phyloP scores from a whole-genome alignment of 2,888 invertebrate genomes.

The Microctonus aethiopoides region DNA sequence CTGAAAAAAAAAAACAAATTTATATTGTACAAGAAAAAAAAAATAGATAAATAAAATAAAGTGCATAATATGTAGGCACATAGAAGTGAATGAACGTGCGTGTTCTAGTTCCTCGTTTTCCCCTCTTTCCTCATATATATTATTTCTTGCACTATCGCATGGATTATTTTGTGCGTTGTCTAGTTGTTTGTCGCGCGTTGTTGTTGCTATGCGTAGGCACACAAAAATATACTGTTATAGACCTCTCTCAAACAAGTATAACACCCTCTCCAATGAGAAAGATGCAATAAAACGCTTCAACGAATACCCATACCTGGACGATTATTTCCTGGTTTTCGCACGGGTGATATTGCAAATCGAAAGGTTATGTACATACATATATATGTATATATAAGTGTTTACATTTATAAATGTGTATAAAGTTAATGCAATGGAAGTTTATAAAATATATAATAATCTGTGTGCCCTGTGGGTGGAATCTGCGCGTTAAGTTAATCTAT shows the following conservation, averaged over 20 bases:
- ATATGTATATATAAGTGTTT: too few relatives aligned
- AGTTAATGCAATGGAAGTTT: conserved; percentile 6
- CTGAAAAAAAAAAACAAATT: too few relatives aligned
- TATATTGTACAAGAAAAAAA: too few relatives aligned
- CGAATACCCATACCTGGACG: background rate
- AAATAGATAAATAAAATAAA: too few relatives aligned
- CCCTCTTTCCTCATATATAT: background rate
- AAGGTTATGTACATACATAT: background rate
- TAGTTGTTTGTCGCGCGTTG: background rate
- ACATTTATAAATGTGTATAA: too few relatives aligned
- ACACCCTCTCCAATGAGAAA: background rate
- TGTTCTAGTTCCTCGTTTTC: too few relatives aligned
- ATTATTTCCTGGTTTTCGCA: conserved; percentile 22
- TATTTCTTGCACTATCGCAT: background rate
- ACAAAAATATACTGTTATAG: conserved; percentile 11
- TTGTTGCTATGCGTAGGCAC: conserved; percentile 12
- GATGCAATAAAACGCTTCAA: conserved; percentile 21
- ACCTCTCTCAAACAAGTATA: conserved; percentile 9
- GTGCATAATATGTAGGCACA: too few relatives aligned
- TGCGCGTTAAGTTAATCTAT: conserved; percentile 16
- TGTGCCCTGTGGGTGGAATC: conserved; percentile 22
- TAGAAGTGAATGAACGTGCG: too few relatives aligned
- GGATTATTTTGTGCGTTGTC: background rate
- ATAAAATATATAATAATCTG: conserved; percentile 14
- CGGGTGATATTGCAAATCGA: background rate